Conservation (phyloP, 1,140 invertebrate species). For the roundworm (Caenorhabditis elegans) region DNA sequence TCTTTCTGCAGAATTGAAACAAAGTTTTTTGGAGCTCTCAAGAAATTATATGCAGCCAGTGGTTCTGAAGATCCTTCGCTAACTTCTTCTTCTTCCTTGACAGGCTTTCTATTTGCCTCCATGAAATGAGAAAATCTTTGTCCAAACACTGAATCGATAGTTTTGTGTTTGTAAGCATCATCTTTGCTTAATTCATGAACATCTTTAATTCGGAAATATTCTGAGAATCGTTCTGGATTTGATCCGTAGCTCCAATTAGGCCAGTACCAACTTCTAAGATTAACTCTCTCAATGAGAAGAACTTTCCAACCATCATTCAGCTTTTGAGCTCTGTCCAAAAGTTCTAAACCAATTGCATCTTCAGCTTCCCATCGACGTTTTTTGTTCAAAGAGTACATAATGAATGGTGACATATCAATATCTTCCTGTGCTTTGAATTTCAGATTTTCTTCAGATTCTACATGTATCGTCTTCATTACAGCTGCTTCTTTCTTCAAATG, state of each 20-base stretch:
- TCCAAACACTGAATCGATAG: neutral
- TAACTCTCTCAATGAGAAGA: neutral
- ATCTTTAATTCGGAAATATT: neutral
- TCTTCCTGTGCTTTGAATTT: neutral
- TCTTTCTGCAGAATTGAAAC: neutral
- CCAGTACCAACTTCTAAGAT: neutral
- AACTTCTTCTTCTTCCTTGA: neutral
- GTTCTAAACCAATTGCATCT: neutral
- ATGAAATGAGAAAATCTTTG: neutral
- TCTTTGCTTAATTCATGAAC: neutral
- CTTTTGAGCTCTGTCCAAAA: neutral
- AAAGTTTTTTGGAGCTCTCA: neutral
- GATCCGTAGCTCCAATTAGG: neutral
- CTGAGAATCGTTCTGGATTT: neutral
- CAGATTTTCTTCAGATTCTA: neutral
- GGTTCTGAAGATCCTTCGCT: neutral
- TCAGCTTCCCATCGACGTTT: neutral
- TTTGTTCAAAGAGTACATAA: neutral
- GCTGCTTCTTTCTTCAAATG: neutral
- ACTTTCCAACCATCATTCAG: conserved; percentile 9
- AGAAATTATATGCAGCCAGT: neutral
- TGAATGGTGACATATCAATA: neutral
- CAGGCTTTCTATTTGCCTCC: neutral
- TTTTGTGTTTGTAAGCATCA: neutral
- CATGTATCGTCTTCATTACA: neutral